Conservation (phyloP, 2,888 invertebrate genomes). For the Azorinus chamasolen region DNA sequence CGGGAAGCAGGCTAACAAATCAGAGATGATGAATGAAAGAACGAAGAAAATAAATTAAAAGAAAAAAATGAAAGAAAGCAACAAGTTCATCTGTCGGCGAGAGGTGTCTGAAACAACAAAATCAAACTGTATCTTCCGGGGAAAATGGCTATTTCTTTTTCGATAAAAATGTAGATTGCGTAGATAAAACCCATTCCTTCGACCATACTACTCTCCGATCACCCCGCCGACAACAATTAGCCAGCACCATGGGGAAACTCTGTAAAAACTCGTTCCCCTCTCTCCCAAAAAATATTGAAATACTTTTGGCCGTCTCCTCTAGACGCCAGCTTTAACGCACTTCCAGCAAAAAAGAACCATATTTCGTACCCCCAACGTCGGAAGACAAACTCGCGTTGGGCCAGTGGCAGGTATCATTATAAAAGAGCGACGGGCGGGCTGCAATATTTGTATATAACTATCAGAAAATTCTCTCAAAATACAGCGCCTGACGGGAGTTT, state of each 20-base stretch:
- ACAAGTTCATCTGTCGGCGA: too few species aligned
- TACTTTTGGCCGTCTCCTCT: conserved; percentile 31
- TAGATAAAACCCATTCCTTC: too few species aligned
- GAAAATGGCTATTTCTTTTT: too few species aligned
- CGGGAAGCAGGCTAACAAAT: too few species aligned
- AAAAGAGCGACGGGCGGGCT: conserved; percentile 36
- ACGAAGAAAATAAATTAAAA: too few species aligned
- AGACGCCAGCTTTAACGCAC: conserved; percentile 38
- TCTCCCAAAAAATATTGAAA: conserved; percentile 18
- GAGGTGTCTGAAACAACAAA: too few species aligned
- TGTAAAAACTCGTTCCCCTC: conserved; percentile 16
- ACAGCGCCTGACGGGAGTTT: conserved; percentile 43
- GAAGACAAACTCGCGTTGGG: conserved; percentile 42
- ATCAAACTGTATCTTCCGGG: too few species aligned
- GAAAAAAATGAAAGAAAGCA: too few species aligned
- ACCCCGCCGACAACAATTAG: conserved; percentile 38
- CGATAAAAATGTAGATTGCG: too few species aligned
- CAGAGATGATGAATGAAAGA: too few species aligned
- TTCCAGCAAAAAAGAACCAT: conserved; percentile 14
- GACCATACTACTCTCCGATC: too few species aligned
- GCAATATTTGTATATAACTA: conserved; percentile 64
- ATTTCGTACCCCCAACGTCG: conserved; percentile 64
- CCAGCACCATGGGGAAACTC: conserved; percentile 6
- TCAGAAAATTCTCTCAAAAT: conserved; percentile 55
- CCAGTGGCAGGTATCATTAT: conserved; percentile 55